Evolutionary conservation across 2,113 vertebrate genomes (phyloP), one percentile per base, ranked within the genome.

Genomic region (Perca flavescens): DNA sequence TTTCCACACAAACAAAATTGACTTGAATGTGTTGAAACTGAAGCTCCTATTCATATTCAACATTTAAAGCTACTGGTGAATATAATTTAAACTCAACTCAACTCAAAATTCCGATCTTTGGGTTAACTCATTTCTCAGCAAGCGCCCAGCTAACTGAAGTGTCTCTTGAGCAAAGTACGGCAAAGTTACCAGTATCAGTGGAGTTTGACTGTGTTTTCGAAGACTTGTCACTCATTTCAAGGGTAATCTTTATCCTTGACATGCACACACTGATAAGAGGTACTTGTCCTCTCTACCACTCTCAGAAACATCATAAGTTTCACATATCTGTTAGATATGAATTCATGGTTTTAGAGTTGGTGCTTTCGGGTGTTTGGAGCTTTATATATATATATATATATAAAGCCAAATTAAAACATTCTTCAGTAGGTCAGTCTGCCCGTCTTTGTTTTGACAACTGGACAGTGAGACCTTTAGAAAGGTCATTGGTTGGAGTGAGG

Each of bases 391-490:
- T 46, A 58, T 36, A 52, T 31, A 58, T 62, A 52, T 46, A 58
- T 36, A 77, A 63, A 61, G 52, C 17, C 21, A 71, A 83, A 78
- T 62, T 16, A 66, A 84, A 86, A 85, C 81, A 76, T 79, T 82
- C 54, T 40, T 74, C 4, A 63, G 56, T 56, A 62, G 77, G 86
- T 79, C 83, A 76, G 83, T 47, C 46, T 82, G 61, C 60, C 1
- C 58, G 63, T 64, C 63, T 78, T 63, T 74, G 56, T 89, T 87
- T 86, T 73, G 85, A 88, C 89, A 91, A 87, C 86, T 91, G 90
- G 89, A 89, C 86, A 67, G 61, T 61, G 67, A 81, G 87, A 91
- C 91, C 89, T 89, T 92, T 83, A 62, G 74, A 92, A 94, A 93
- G 92, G 88, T 93, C 91, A 92, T 66, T 0, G 52, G 86, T 82